These are phyloP conservation scores for Crotalus adamanteus DNA, from an alignment of 2,797 vertebrate species.

Conservation along the genomic window DNA sequence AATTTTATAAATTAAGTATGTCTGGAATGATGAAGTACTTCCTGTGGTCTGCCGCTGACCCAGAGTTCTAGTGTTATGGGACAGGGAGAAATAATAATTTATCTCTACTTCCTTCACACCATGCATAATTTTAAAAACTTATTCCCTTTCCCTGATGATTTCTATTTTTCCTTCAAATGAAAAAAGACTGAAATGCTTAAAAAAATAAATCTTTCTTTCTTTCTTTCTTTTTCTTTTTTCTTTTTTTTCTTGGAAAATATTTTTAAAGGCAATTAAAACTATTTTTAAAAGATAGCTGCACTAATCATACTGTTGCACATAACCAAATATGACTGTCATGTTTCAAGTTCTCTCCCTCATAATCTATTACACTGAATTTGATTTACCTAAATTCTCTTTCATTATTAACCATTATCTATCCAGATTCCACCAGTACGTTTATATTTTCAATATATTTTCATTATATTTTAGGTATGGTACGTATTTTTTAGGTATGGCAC, in stretches of 20 bases:
- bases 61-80: neutral
- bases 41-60: neutral
- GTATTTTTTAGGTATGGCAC: neutral
- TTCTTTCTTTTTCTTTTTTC: too few species aligned
- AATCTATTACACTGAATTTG: neutral
- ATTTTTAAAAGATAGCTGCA: neutral
- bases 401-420: neutral
- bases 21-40: neutral
- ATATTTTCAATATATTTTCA: neutral
- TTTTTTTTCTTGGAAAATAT: neutral
- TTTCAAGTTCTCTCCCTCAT: neutral
- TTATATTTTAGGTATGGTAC: neutral
- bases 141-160: neutral
- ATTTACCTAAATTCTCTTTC: neutral
- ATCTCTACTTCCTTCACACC: neutral
- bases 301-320: neutral
- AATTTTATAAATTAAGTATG: neutral
- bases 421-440: neutral
- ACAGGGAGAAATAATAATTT: neutral
- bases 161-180: neutral
- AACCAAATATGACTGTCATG: neutral
- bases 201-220: neutral
- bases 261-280: neutral
- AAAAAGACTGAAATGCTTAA: neutral
- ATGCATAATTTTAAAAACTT: slow-evolving; percentile 2